Evolutionary conservation across 2,888 invertebrate species (phyloP).

Genomic region (Xestobium rufovillosum): DNA sequence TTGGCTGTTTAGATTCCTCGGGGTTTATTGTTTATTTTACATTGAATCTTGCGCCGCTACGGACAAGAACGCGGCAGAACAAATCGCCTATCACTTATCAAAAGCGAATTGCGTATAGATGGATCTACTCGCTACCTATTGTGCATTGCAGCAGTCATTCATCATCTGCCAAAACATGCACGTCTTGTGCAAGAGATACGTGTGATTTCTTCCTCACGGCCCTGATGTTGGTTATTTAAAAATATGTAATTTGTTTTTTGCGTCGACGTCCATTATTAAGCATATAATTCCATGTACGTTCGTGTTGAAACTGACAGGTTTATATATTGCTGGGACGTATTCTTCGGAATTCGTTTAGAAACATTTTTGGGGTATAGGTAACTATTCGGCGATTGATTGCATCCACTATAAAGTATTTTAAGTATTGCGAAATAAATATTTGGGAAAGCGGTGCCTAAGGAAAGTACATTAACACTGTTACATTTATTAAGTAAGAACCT

Average conservation of each 20-base stretch:
- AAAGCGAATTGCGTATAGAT: constrained; percentile 28
- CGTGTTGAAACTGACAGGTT: constrained; percentile 1
- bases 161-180: constrained; percentile 24
- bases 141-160: constrained; percentile 32
- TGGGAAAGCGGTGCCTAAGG: too few species aligned
- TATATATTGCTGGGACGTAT: too few species aligned
- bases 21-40: too few species aligned
- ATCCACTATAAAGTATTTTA: too few species aligned
- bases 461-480: too few species aligned
- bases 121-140: constrained; percentile 33
- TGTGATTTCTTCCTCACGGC: neutral
- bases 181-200: neutral
- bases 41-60: constrained; percentile 10
- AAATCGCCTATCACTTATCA: constrained; percentile 30
- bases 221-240: neutral
- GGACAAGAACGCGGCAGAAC: constrained; percentile 25
- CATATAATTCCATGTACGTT: neutral
- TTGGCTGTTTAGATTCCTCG: too few species aligned
- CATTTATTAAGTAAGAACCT: too few species aligned
- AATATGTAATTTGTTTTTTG: constrained; percentile 2
- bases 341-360: too few species aligned
- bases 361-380: too few species aligned
- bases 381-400: too few species aligned
- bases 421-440: too few species aligned
- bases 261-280: neutral